Percentiles rank a stretch among this genome's conserved stretches.
Evolutionary conservation across 2,797 vertebrate species (phyloP).

Genomic region (Eulemur rubriventer): DNA sequence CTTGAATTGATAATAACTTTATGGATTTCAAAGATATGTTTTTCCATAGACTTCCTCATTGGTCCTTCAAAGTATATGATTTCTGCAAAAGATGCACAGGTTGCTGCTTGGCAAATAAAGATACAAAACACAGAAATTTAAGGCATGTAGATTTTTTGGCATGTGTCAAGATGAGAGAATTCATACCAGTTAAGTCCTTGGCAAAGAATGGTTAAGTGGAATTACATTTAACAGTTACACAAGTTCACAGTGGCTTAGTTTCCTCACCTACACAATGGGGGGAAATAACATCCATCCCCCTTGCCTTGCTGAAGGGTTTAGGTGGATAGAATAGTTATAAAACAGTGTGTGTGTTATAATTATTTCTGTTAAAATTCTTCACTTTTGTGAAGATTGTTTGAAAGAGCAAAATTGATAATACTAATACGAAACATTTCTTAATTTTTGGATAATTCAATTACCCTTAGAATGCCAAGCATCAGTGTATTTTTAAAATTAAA

Average conservation of each 20-base stretch:
- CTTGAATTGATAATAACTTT: conserved; percentile 19
- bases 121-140: neutral
- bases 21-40: neutral
- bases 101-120: neutral
- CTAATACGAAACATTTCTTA: neutral
- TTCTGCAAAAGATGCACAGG: neutral
- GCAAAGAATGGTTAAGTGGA: conserved; percentile 3
- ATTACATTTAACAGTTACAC: neutral
- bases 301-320: neutral
- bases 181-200: neutral
- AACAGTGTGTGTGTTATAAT: neutral
- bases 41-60: neutral
- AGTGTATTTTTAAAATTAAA: neutral
- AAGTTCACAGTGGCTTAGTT: neutral
- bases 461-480: neutral
- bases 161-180: neutral
- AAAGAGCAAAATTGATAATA: conserved; percentile 19
- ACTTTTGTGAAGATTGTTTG: neutral
- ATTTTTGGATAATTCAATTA: neutral
- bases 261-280: neutral
- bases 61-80: neutral
- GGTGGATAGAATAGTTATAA: neutral
- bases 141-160: neutral
- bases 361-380: neutral
- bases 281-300: neutral